Evolutionary conservation across 2,113 vertebrate species (phyloP), one percentile per base, ranked within the genome.

Genomic region (Thunnus maccoyii): DNA sequence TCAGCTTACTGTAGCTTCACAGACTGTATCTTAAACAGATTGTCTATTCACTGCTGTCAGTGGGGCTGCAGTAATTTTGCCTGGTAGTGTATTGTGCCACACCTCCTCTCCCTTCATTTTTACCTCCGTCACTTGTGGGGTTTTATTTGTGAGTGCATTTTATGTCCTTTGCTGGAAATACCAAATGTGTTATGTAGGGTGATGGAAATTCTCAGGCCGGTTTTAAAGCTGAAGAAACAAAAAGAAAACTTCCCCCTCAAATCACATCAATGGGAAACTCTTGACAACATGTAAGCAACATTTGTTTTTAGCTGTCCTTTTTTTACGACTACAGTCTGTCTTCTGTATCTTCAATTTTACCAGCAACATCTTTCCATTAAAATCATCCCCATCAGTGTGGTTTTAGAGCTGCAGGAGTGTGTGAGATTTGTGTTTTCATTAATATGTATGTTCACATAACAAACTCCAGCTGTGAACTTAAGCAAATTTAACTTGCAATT

Each of bases 11-110:
- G 88, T 70, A 51, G 76, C 80, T 87, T 82, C 83, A 82, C 85
- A 81, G 81, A 72, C 60, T 86, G 83, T 73, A 86, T 90, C 88
- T 82, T 72, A 84, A 91, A 92, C 78, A 86, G 76, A 92, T 89
- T 79, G 82, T 72, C 76, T 85, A 64, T 58, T 58, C 14, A 17
- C 74, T 57, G 52, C 80, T 86, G 89, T 85, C 83, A 85, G 70
- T 51, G 36, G n/a, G 80, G 46, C 68, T 74, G 77, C 76, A 52
- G 72, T 79, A 5, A 73, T 81, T 72, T 65, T 4, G 15, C 56
- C 69, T 4, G 14, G 73, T 69, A 46, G 60, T 1, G 0, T 56
- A 72, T 85, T 78, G 56, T 16, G 22, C 67, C 68, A 69, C 70
- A 70, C 54, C 75, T 76, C 64, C 25, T 46, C 63, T 61, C 36